Conservation (phyloP, 2,888 invertebrate genomes). For the Heliothis peltigera region DNA sequence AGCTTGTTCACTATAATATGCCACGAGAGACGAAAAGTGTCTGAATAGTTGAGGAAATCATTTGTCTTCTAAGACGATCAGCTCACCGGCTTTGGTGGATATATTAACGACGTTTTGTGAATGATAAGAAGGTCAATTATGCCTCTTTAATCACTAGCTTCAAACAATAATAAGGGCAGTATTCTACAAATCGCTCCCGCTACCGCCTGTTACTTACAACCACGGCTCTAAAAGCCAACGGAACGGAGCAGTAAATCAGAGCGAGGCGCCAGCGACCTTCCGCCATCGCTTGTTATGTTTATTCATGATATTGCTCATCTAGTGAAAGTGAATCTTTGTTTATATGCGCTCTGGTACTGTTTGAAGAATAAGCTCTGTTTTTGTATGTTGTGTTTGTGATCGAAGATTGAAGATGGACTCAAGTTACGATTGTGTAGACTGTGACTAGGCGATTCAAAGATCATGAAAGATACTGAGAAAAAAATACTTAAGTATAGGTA, state of each 20-base stretch:
- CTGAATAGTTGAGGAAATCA: too few relatives aligned
- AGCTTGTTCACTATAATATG: too few relatives aligned
- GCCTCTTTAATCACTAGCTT: too few relatives aligned
- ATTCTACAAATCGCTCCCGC: constrained; percentile 28
- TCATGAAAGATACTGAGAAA: too few relatives aligned
- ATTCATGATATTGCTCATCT: constrained; percentile 88
- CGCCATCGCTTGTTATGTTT: constrained; percentile 85
- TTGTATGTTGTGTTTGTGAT: not conserved
- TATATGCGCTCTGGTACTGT: constrained; percentile 58
- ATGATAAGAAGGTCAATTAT: too few relatives aligned
- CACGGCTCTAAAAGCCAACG: constrained; percentile 57
- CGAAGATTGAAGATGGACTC: not conserved
- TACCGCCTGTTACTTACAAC: constrained; percentile 42
- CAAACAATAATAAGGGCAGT: too few relatives aligned
- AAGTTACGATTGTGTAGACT: not conserved
- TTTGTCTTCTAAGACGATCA: too few relatives aligned
- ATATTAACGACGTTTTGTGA: too few relatives aligned
- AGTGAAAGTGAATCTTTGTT: constrained; percentile 87
- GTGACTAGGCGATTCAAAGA: not conserved
- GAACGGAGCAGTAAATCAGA: constrained; percentile 82
- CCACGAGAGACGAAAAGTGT: too few relatives aligned
- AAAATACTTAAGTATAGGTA: too few relatives aligned
- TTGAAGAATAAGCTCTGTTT: constrained; percentile 17
- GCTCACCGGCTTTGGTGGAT: too few relatives aligned
- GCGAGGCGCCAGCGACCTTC: constrained; percentile 77